These are phyloP conservation scores for Abrostola triplasia DNA, from an alignment of 2,888 invertebrate species.

Conservation along the genomic window DNA sequence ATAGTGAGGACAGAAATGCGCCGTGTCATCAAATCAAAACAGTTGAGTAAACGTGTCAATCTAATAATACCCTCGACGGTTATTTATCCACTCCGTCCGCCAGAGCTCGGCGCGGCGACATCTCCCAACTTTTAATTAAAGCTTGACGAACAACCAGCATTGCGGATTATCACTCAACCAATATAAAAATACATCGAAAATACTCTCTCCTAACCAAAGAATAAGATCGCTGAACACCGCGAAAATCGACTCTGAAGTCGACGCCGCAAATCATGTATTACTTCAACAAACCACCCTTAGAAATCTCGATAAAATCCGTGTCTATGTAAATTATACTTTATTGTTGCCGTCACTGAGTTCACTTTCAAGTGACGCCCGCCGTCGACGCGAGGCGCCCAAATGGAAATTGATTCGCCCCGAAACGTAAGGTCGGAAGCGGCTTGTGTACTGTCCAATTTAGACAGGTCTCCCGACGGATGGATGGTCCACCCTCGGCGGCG, in stretches of 20 bases:
- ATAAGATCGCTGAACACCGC: conserved; percentile 57
- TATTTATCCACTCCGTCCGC: conserved; percentile 42
- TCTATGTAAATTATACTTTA: conserved; percentile 75
- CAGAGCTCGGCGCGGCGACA: conserved; percentile 12
- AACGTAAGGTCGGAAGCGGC: conserved; percentile 77
- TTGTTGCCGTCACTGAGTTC: conserved; percentile 60
- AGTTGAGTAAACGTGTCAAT: conserved; percentile 42
- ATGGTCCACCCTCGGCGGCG: conserved; percentile 59
- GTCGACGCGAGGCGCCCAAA: conserved; percentile 69
- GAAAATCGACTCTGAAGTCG: conserved; percentile 72
- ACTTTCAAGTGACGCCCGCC: conserved; percentile 61
- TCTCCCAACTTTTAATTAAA: conserved; percentile 76
- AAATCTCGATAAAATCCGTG: conserved; percentile 69
- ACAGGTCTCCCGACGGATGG: conserved; percentile 63
- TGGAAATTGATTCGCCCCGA: conserved; percentile 83
- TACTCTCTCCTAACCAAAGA: conserved; percentile 59
- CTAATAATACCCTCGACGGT: conserved; percentile 49
- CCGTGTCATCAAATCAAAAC: conserved; percentile 55
- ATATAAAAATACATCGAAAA: conserved; percentile 60
- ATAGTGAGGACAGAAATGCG: conserved; percentile 45
- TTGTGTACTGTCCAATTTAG: conserved; percentile 48
- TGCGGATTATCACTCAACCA: conserved; percentile 45
- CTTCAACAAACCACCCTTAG: conserved; percentile 80
- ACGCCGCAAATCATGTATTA: conserved; percentile 84
- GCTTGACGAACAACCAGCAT: conserved; percentile 66